phyloP scores from a whole-genome alignment of 2,797 vertebrate species.

The Rhynchotus rufescens region DNA sequence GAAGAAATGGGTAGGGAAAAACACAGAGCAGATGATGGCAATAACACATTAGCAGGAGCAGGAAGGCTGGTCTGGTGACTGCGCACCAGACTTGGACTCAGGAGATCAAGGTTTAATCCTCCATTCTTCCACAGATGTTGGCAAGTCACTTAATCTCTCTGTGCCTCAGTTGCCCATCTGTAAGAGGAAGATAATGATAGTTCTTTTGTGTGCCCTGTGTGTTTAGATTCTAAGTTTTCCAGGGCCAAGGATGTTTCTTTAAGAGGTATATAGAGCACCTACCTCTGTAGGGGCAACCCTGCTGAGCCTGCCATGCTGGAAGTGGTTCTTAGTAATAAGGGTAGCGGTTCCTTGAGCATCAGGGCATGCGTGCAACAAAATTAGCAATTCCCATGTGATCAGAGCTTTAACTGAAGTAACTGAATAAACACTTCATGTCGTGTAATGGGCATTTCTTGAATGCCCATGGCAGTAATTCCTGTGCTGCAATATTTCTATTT shows the following conservation, averaged over 20 bases:
- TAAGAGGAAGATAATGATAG: conserved; percentile 62
- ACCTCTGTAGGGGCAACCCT: not conserved
- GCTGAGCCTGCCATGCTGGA: not conserved
- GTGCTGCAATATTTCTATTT: not conserved
- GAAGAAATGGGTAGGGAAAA: conserved; percentile 43
- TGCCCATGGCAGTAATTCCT: not conserved
- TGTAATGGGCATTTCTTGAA: not conserved
- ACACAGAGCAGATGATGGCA: conserved; percentile 38
- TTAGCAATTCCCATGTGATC: not conserved
- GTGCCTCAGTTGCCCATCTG: conserved; percentile 73
- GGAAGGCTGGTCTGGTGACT: conserved; percentile 60
- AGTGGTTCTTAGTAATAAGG: not conserved
- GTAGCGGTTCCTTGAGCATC: conserved; percentile 17
- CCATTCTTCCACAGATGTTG: conserved; percentile 71
- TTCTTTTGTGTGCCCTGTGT: conserved; percentile 54
- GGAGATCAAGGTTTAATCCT: conserved; percentile 74
- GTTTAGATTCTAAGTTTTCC: conserved; percentile 69
- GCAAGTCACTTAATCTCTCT: conserved; percentile 73
- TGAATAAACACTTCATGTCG: not conserved
- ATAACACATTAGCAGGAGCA: not conserved
- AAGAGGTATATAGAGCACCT: not conserved
- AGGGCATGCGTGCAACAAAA: not conserved
- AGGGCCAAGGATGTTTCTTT: conserved; percentile 52
- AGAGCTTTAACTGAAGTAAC: not conserved
- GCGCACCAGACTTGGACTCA: conserved; percentile 64